Evolutionary conservation across 1,140 invertebrate species (phyloP), one percentile per base, ranked within the genome.

Genomic region (Centruroides vittatus): DNA sequence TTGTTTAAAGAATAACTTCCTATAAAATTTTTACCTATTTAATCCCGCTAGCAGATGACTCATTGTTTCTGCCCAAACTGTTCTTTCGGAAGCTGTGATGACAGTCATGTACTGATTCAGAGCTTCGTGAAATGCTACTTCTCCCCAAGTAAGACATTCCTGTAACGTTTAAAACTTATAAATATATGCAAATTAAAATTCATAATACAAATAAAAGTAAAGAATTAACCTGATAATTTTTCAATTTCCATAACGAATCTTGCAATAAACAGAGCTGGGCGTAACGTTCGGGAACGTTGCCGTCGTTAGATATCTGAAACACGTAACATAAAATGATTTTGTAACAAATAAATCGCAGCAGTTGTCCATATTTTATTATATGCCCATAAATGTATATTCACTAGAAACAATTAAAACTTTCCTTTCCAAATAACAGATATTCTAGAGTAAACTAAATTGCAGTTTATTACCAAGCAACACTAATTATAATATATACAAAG

Each of bases 101-200:
- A 66, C 69, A n/a, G 66, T 64, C 47, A 67, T 66, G 59, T 73
- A 76, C 46, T 70, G 65, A 11, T 70, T 63, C 11, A 76, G 63
- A 55, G 72, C 68, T 65, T 76, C 75, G 61, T 73, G 67, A 46
- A 89, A 74, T 67, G 82, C 84, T 62, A 78, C 80, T 68, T 88
- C 83, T 5, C 82, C 80, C 87, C 87, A 90, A 52, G 81, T 74
- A 53, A 88, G 81, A 72, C 86, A 89, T 60, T 83, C 80, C 68
- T 83, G 51, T 4, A 54, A 47, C 10, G 55, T 56, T 57, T 61
- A 57, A 55, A 57, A 49, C 34, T 34, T 51, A 48, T 64, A 61
- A 51, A 23, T 56, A 34, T 11, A 51, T 47, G 60, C 11, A 35
- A 34, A 61, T 48, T 10, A 61, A 4, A 53, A 53, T 53, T 53